Conservation (phyloP, 2,113 vertebrate species). For the Phrynosoma blainvillii region DNA sequence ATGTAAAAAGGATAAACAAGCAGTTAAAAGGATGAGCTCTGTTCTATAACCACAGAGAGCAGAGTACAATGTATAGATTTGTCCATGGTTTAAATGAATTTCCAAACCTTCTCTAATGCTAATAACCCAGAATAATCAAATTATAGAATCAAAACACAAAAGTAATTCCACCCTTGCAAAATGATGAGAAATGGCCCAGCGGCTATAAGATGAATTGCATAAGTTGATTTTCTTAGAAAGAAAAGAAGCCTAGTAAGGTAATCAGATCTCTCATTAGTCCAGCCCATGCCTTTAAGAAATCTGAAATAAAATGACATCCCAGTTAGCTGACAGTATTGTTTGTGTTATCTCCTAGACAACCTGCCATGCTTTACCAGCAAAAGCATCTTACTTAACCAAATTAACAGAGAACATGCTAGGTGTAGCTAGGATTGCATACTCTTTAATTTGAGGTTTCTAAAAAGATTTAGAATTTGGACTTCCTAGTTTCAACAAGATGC, state of each 20-base stretch:
- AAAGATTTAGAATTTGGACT: too few species aligned
- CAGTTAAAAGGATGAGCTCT: neutral
- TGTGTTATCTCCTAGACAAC: neutral
- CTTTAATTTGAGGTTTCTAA: neutral
- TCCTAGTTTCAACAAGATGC: too few species aligned
- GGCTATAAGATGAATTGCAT: constrained; percentile 21
- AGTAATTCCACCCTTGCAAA: constrained; percentile 36
- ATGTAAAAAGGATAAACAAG: constrained; percentile 11
- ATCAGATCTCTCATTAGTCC: neutral
- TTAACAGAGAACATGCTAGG: neutral
- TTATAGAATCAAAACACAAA: constrained; percentile 40
- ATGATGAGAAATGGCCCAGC: constrained; percentile 23
- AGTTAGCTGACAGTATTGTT: constrained; percentile 11
- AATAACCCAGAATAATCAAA: constrained; percentile 49
- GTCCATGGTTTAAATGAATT: constrained; percentile 5
- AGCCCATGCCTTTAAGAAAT: constrained; percentile 6
- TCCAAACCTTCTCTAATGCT: constrained; percentile 23
- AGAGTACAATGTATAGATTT: neutral
- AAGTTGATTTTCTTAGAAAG: constrained; percentile 22
- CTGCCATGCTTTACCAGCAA: neutral
- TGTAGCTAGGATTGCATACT: neutral
- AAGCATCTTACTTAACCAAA: constrained; percentile 18
- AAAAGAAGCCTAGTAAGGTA: neutral
- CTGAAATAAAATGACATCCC: neutral
- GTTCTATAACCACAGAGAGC: neutral